Base-by-base conservation (phyloP, 2,888 invertebrate species). In the Melitaea athalia region DNA sequence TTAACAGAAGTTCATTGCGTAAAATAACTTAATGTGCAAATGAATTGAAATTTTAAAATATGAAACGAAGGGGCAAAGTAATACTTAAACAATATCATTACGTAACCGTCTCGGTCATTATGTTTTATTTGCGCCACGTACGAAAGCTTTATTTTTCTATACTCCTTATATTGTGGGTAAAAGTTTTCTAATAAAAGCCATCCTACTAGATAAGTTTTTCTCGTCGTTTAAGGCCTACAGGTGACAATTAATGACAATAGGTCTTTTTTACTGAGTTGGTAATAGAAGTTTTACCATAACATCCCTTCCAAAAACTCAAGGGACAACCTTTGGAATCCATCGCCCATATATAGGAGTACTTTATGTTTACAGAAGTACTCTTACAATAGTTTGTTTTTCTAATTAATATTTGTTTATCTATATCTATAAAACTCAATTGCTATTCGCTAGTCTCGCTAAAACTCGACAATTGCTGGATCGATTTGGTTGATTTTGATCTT, bases 141-240 rank as follows among this genome's bases (percentile, higher is more conserved):
- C 85, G 72, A 79, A 80, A 84, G 85, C 85, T 91, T 88, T 89
- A 87, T 90, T 89, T 90, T 86, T 85, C 87, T 84, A 86, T 86
- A 81, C 83, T 80, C 81, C 79, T 78, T 79, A 81, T 84, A 84
- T 81, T 76, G 77, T 74, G 80, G 82, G 81, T 80, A 81, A 87
- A 92, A 92, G 87, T 92, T 92, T 92, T 92, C 91, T 88, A 92
- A 92, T 92, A 92, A 92, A 90, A 85, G 81, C 81, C 81, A 83
- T 83, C 82, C 83, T 86, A 79, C 87, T 86, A 86, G 85, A 82
- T 83, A 85, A 88, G 85, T 86, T 89, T 83, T 69, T 79, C 80
- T 83, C 81, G 76, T 74, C 83, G 82, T 84, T 92, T 92, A 92
- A 91, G 91, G 87, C 87, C 81, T 86, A 85, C 86, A 81, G 87